A percentile compares a stretch with the other conserved stretches of the same genome.
Evolutionary conservation across 2,113 vertebrate genomes (phyloP).

Genomic region (Nibea albiflora): DNA sequence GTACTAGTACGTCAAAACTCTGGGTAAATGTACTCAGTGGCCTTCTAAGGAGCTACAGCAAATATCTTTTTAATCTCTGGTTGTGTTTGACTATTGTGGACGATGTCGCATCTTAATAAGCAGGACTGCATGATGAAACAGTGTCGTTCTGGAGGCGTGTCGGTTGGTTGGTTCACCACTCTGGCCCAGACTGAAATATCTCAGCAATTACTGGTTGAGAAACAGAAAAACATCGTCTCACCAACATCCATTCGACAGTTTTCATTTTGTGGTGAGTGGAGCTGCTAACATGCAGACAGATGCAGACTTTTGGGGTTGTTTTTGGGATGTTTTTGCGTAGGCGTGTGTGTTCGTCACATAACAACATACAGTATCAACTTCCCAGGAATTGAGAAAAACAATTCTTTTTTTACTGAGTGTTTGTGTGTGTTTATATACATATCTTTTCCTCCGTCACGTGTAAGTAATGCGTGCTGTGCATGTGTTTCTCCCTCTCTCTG

Average conservation of each 20-base stretch:
- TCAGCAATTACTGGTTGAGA: background rate
- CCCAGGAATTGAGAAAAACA: background rate
- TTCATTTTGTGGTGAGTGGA: too few relatives aligned
- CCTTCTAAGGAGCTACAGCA: too few relatives aligned
- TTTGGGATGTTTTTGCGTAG: background rate
- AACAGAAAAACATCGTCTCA: background rate
- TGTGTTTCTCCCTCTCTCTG: slow-evolving; percentile 60
- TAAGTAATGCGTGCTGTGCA: slow-evolving; percentile 11
- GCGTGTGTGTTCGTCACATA: slow-evolving; percentile 3
- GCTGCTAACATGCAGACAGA: background rate
- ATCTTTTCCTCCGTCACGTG: slow-evolving; percentile 32
- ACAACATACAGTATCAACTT: background rate
- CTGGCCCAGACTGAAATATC: background rate
- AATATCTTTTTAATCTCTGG: background rate
- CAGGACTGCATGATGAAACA: background rate
- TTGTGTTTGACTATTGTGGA: background rate
- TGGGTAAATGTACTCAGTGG: too few relatives aligned
- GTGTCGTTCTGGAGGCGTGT: background rate
- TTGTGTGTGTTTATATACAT: slow-evolving; percentile 23
- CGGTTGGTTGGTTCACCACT: background rate
- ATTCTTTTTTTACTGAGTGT: background rate
- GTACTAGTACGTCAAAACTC: too few relatives aligned
- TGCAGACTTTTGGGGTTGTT: background rate
- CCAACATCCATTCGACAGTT: background rate
- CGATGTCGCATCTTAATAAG: background rate